Percentiles rank a stretch among this genome's conserved stretches.
phyloP scores from a whole-genome alignment of 2,113 vertebrate genomes.

The Catharus minimus region DNA sequence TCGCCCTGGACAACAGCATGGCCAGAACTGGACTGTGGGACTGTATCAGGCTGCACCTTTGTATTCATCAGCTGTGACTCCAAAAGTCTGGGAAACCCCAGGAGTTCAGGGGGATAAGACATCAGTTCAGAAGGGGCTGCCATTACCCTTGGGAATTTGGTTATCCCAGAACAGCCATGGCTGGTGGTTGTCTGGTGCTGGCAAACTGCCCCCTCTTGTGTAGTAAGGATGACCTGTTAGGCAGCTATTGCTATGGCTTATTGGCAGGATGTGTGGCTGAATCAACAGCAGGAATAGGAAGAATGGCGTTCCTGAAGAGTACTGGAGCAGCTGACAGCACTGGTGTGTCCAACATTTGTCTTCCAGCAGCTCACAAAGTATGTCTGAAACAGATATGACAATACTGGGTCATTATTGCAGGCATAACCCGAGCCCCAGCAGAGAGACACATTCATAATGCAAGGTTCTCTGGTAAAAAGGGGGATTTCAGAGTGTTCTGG shows the following conservation, averaged over 20 bases:
- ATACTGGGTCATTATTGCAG: not conserved
- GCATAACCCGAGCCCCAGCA: not conserved
- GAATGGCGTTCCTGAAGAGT: not conserved
- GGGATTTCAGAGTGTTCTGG: not conserved
- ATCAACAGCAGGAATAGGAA: not conserved
- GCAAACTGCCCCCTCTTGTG: not conserved
- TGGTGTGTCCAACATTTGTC: not conserved
- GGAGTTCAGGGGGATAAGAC: not conserved
- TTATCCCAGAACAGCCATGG: accelerated
- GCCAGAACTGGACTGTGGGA: not conserved
- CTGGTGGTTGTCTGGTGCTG: not conserved
- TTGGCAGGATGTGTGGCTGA: not conserved
- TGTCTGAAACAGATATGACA: not conserved
- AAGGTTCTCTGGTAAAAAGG: not conserved
- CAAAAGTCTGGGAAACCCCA: not conserved
- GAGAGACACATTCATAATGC: not conserved
- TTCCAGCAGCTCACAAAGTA: not conserved
- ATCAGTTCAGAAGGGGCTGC: not conserved
- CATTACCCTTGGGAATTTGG: not conserved
- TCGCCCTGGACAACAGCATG: accelerated
- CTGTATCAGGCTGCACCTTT: not conserved
- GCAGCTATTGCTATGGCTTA: not conserved
- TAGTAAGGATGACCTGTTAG: not conserved
- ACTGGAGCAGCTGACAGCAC: not conserved
- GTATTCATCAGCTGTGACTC: not conserved